A percentile compares a stretch with the other conserved stretches of the same genome.
These are phyloP conservation scores for Eristalinus sepulchralis DNA, from an alignment of 2,888 invertebrate species.

Conservation along the genomic window DNA sequence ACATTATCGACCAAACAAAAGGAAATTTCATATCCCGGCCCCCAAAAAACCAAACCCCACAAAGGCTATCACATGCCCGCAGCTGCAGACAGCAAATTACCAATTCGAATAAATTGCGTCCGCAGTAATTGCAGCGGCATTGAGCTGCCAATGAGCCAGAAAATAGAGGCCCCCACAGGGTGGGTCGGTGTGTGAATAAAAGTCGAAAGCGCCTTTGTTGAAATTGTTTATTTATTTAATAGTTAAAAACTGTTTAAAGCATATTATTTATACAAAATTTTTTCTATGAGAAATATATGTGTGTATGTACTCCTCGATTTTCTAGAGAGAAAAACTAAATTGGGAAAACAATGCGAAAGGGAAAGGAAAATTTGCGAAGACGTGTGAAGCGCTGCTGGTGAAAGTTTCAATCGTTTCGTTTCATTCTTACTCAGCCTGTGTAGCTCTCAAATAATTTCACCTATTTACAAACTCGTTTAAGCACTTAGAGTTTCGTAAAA, in stretches of 20 bases:
- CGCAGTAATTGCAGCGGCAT: not conserved
- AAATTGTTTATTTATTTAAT: constrained; percentile 47
- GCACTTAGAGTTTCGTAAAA: not conserved
- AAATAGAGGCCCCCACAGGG: not conserved
- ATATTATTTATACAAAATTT: constrained; percentile 28
- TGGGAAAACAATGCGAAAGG: not conserved
- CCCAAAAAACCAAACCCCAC: not conserved
- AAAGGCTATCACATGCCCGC: not conserved
- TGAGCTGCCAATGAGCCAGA: not conserved
- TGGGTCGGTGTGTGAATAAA: not conserved
- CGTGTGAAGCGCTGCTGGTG: not conserved
- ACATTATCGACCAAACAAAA: constrained; percentile 29
- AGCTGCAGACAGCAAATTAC: not conserved
- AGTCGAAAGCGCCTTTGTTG: not conserved
- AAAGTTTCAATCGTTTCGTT: not conserved
- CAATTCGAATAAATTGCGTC: not conserved
- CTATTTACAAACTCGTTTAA: not conserved
- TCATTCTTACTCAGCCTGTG: not conserved
- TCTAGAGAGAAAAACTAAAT: not conserved
- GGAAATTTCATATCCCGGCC: constrained; percentile 1
- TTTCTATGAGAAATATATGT: constrained; percentile 1
- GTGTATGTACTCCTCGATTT: not conserved
- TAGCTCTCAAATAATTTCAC: not conserved
- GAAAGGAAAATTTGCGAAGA: not conserved
- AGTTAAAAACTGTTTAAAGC: constrained; percentile 48